Base-by-base conservation (phyloP, 2,797 vertebrate species). In the Euphonia xanthogaster region DNA sequence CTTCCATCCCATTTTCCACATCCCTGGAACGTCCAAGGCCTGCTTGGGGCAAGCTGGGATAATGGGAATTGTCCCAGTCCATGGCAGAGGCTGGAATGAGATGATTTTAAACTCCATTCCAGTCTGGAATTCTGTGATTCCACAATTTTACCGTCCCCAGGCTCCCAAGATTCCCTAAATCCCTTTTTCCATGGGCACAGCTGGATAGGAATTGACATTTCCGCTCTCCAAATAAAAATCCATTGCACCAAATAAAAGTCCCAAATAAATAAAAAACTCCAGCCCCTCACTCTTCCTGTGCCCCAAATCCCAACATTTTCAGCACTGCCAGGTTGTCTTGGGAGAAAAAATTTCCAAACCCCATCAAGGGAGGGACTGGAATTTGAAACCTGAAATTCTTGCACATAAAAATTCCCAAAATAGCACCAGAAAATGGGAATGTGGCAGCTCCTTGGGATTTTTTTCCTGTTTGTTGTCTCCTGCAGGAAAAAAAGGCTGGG, bases 151-250 rank as follows among this genome's bases (percentile, higher is more conserved):
- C 31, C 57, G 63, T 6, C 10, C 24, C 60, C 54, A 25, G 11
- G 23, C 28, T 61, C 73, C 63, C 1, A 1, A 9, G n/a, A n/a
- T 8, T 45, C 40, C 62, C 72, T 2, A n/a, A 54, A 7, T 20
- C 61, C 48, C 17, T 1, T 62, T 76, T 58, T 30, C n/a, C 33
- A 0, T 0, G 0, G 42, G 47, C 35, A 27, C 63, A 50, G 44
- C 33, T 22, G 67, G 81, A 5, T 9, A 33, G 20, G 30, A 35
- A 31, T 7, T 5, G 66, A 37, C 1, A 4, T 16, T 80, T 45
- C 60, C 2, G 0, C 31, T 67, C 37, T 5, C 12, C 4, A 35
- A 60, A 22, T 37, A 9, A 54, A 71, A 48, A 15, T 5, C n/a
- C n/a, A 30, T 17, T 18, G 27, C 48, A 11, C 48, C 48, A 50